A percentile compares a stretch with the other conserved stretches of the same genome.
These are phyloP conservation scores for Microtus oregoni DNA, from an alignment of 2,113 vertebrate genomes.

Conservation along the genomic window DNA sequence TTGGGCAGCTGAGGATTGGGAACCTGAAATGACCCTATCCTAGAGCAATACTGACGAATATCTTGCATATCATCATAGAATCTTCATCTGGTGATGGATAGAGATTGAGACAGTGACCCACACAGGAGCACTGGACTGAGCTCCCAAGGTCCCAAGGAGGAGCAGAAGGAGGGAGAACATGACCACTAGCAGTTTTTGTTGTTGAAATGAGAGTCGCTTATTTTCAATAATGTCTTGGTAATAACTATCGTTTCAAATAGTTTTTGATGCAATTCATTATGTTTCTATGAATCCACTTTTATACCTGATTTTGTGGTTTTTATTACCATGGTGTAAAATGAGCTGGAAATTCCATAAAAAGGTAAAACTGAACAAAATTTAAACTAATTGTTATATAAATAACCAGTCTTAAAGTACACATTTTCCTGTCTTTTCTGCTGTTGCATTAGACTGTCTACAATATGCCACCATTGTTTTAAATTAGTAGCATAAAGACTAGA, in stretches of 20 bases:
- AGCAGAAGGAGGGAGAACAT: too few relatives aligned
- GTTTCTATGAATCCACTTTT: not conserved
- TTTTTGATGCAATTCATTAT: not conserved
- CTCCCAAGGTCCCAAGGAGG: too few relatives aligned
- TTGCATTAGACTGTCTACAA: not conserved
- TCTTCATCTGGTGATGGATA: too few relatives aligned
- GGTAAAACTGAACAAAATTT: not conserved
- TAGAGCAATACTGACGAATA: too few relatives aligned
- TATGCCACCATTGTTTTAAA: not conserved
- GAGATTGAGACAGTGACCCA: too few relatives aligned
- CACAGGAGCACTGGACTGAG: too few relatives aligned
- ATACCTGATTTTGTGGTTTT: not conserved
- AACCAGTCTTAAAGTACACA: too few relatives aligned
- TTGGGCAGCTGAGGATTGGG: too few relatives aligned
- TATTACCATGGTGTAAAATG: not conserved
- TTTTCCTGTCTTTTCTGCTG: not conserved
- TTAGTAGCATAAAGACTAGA: not conserved
- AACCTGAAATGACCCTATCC: too few relatives aligned
- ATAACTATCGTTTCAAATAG: not conserved
- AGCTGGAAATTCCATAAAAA: not conserved
- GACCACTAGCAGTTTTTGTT: not conserved
- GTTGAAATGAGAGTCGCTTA: not conserved
- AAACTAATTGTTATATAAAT: not conserved
- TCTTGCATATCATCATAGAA: too few relatives aligned
- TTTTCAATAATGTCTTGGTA: not conserved